Evolutionary conservation across 2,113 vertebrate genomes (phyloP), one percentile per base, ranked within the genome.

Genomic region (Urocolius indicus): DNA sequence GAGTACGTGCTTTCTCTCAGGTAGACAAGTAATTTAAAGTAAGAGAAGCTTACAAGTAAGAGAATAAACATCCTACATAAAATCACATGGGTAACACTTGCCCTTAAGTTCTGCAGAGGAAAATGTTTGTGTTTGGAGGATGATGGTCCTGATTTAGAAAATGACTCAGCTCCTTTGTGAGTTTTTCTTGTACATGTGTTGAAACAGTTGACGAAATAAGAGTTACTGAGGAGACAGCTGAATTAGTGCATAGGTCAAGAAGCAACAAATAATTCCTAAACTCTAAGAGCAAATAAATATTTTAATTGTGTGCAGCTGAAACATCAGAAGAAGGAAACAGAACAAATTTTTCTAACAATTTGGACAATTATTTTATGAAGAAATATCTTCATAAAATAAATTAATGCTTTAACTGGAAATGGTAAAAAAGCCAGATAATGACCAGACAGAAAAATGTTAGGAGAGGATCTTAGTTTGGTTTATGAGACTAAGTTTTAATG

Each of bases 111-210:
- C 65, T 89, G n/a, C 52, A 90, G 73, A 68, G 38, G 32, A 84
- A 72, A 10, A 49, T 59, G 92, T 75, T 75, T 74, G 41, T 72
- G 49, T 36, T 86, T 19, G 23, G 30, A 80, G 23, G 23, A 75
- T 3, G 90, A 84, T 5, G 61, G 46, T 78, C 76, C 92, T 49
- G 63, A 86, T 89, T 92, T 93, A 94, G 93, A 84, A 16, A 26
- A 87, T 94, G 92, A 96, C 90, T 95, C 90, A 94, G 68, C 68
- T 72, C 49, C 49, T 92, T 91, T 78, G 26, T 88, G 72, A 61
- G 48, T 38, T 81, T 13, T 90, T 54, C 78, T 84, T 58, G 52
- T 71, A 79, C 66, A 8, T 41, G 59, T 90, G 75, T 67, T 95
- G 63, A 86, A 88, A 86, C 72, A 93, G 78, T 77, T 78, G 83